Evolutionary conservation across 2,797 vertebrate species (phyloP).

Genomic region (Lindbergichthys nudifrons): DNA sequence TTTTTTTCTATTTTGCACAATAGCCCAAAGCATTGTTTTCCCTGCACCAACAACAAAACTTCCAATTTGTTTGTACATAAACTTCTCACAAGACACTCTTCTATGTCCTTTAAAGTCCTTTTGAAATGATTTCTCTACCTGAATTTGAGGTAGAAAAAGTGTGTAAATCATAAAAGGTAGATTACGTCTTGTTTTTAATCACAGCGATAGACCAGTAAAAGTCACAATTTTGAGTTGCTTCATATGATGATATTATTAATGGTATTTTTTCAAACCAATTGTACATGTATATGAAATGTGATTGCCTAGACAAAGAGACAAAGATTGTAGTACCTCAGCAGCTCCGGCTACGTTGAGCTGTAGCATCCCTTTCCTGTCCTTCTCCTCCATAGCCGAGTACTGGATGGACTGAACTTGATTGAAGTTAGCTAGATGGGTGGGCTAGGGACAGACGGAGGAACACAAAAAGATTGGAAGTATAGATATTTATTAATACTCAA

Average conservation of each 20-base stretch:
- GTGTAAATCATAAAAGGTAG: neutral
- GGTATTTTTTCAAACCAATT: neutral
- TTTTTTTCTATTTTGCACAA: neutral
- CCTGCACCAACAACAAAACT: neutral
- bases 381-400: conserved; percentile 95
- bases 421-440: conserved; percentile 96
- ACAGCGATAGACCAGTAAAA: neutral
- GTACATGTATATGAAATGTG: neutral
- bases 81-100: neutral
- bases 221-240: neutral
- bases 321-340: conserved; percentile 86
- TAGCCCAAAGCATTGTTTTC: neutral
- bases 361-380: conserved; percentile 95
- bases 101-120: neutral
- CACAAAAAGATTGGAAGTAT: neutral
- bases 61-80: neutral
- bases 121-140: neutral
- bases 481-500: neutral
- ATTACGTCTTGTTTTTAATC: neutral
- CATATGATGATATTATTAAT: neutral
- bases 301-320: neutral
- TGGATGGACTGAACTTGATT: conserved; percentile 97
- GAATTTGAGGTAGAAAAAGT: neutral
- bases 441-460: conserved; percentile 79
- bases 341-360: conserved; percentile 95